These are phyloP conservation scores for Pitangus sulphuratus DNA, from an alignment of 2,797 vertebrate species.

Conservation along the genomic window DNA sequence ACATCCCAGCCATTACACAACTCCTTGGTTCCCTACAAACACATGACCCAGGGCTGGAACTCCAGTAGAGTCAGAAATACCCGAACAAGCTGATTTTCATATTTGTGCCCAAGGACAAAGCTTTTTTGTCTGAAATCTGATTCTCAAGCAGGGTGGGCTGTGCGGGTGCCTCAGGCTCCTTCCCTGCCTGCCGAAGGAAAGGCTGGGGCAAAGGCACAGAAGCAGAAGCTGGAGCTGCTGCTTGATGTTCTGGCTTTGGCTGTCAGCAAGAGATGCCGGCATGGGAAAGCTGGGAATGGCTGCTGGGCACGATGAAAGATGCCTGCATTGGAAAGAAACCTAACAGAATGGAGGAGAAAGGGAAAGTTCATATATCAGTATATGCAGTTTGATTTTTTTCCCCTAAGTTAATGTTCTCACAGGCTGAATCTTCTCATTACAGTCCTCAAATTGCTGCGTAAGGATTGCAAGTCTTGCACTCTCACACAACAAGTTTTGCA, in stretches of 20 bases:
- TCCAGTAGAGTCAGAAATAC: conserved; percentile 10
- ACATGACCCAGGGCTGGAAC: neutral
- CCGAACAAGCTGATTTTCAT: conserved; percentile 14
- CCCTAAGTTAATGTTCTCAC: neutral
- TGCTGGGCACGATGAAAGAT: neutral
- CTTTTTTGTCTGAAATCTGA: conserved; percentile 40
- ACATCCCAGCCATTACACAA: neutral
- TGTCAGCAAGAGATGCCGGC: neutral
- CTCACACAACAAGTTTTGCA: neutral
- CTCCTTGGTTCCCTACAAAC: neutral
- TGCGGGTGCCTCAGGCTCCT: neutral
- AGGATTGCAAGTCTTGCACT: neutral
- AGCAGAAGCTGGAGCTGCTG: neutral
- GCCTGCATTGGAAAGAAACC: neutral
- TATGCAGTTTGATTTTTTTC: neutral
- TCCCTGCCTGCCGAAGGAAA: neutral
- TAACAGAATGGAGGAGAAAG: neutral
- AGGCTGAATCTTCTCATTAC: neutral
- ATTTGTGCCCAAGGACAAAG: conserved; percentile 33
- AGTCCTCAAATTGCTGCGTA: neutral
- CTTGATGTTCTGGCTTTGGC: neutral
- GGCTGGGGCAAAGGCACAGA: neutral
- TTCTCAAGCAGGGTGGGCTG: conserved; percentile 12
- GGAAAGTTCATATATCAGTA: accelerated
- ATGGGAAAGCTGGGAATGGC: neutral